Evolutionary conservation across 2,113 vertebrate genomes (phyloP).

Genomic region (Falco punctatus): DNA sequence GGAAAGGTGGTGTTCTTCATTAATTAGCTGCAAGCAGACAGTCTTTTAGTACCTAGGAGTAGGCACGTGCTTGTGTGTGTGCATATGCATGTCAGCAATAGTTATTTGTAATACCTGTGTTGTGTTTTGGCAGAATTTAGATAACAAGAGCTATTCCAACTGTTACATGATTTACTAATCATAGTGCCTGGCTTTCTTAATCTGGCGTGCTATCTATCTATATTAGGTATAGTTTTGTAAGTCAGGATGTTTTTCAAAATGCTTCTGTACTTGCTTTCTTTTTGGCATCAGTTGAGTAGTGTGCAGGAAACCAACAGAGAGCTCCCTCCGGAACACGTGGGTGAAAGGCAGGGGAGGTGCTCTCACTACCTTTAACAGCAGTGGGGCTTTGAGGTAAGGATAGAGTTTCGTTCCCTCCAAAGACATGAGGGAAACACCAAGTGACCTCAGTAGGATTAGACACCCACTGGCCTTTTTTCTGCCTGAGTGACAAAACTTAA

Average conservation of each 20-base stretch:
- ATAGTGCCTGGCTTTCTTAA: neutral
- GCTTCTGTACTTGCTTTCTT: neutral
- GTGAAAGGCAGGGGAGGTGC: neutral
- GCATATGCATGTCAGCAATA: neutral
- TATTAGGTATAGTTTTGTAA: neutral
- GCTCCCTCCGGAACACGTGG: too few relatives aligned
- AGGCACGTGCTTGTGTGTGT: neutral
- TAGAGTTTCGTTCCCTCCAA: neutral
- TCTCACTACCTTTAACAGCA: neutral
- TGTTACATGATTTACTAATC: neutral
- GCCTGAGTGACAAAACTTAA: neutral
- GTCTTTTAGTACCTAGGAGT: too few relatives aligned
- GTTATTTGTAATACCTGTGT: too few relatives aligned
- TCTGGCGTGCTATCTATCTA: neutral
- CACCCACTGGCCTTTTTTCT: neutral
- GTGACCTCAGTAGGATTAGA: neutral
- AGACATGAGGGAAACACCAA: neutral
- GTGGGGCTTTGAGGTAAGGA: neutral
- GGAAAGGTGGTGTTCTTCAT: neutral
- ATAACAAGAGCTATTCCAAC: neutral
- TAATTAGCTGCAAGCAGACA: neutral
- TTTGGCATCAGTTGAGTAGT: accelerated
- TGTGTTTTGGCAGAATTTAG: neutral
- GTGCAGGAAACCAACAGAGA: neutral
- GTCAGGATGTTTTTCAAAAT: neutral